Evolutionary conservation across 2,888 invertebrate species (phyloP), one percentile per base, ranked within the genome.

Genomic region (Machimus rusticus): DNA sequence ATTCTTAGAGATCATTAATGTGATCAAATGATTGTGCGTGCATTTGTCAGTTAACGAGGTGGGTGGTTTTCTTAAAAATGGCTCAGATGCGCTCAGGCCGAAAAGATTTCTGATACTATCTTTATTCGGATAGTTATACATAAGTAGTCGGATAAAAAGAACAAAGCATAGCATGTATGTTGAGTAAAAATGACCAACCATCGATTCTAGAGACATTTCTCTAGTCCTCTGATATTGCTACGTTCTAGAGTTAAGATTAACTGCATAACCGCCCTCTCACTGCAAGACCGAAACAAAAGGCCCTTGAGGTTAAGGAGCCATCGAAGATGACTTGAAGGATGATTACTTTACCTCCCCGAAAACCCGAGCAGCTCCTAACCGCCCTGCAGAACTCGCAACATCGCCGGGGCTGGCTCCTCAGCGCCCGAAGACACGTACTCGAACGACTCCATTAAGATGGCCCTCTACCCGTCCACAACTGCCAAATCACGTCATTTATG

Each of bases 401-500:
- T 19, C 23, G 66, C 66, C 28, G 9, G 28, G 23, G 66, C 14
- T 46, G 66, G 14, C 12, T n/a, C 12, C 66, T 23, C 28, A 28
- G 23, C 66, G 28, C 66, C 28, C 66, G 28, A 23, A 66, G 66
- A 66, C 66, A 66, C 66, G 66, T 66, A 66, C 66, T 66, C 9
- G 66, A 66, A 23, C 12, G 23, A 66, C 23, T 19, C 66, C 66
- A 66, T 66, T 66, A 66, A 23, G 66, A 28, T 66, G 66, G 66
- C 12, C 23, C 66, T 66, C 23, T 4, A 66, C 76, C 76, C 37
- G 31, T 76, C 37, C 76, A 34, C 37, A 79, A 51, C 79, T 51
- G 79, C 51, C 79, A 79, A 79, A 79, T 79, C 51, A 76, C 37
- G 79, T 79, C 79, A 28, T 37, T 79, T 79, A 51, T 79, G 79